phyloP scores from a whole-genome alignment of 2,797 vertebrate species.

The Rhynchonycteris naso region DNA sequence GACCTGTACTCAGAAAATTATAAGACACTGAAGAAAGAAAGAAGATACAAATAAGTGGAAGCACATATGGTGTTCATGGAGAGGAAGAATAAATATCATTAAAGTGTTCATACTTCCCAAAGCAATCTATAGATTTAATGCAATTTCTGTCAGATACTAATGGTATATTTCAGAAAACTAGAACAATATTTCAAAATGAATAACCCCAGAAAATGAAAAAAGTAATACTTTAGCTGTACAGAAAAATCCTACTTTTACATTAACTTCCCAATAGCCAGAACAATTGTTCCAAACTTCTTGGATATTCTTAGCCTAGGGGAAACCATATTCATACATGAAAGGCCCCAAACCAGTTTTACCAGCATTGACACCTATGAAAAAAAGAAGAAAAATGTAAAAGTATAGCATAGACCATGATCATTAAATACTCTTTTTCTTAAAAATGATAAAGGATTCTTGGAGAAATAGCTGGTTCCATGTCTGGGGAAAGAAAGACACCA shows the following conservation, averaged over 20 bases:
- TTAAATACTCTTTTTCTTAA: background rate
- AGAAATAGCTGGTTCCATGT: background rate
- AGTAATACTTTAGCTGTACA: background rate
- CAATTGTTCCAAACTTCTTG: background rate
- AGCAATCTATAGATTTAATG: too few relatives aligned
- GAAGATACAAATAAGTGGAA: too few relatives aligned
- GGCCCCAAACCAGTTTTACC: background rate
- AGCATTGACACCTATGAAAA: too few relatives aligned
- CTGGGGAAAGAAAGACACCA: background rate
- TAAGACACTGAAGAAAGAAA: too few relatives aligned
- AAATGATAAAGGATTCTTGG: background rate
- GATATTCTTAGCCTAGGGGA: background rate
- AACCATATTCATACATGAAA: background rate
- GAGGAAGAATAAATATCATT: too few relatives aligned
- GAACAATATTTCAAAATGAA: background rate
- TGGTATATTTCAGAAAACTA: too few relatives aligned
- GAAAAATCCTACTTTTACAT: background rate
- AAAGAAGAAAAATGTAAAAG: too few relatives aligned
- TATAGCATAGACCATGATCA: background rate
- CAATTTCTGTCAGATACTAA: too few relatives aligned
- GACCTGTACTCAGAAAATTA: too few relatives aligned
- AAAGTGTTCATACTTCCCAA: too few relatives aligned
- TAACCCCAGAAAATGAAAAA: background rate
- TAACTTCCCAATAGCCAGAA: background rate
- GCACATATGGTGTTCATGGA: too few relatives aligned